phyloP scores from a whole-genome alignment of 37 sponge, comb jelly and placozoan genomes.

The Bolinopsis microptera region DNA sequence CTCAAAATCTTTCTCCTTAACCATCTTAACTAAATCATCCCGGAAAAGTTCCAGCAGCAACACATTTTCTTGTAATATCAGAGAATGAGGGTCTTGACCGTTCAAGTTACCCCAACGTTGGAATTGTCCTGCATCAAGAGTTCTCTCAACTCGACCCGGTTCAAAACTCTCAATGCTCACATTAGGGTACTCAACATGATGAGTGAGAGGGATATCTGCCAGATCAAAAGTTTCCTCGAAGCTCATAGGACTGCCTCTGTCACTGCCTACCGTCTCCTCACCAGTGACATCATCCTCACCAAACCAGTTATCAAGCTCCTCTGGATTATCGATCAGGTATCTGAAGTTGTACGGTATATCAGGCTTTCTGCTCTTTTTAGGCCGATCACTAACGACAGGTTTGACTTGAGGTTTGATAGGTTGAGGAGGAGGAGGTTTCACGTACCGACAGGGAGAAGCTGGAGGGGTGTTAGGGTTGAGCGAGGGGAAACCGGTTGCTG shows the following conservation, averaged over 20 bases:
- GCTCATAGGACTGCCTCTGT: not conserved
- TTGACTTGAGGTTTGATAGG: not conserved
- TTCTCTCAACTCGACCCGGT: not conserved
- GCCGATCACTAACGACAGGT: not conserved
- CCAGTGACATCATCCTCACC: not conserved
- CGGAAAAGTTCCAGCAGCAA: not conserved
- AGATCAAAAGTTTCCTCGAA: not conserved
- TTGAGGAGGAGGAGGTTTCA: not conserved
- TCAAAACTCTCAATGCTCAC: not conserved
- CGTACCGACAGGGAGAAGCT: not conserved
- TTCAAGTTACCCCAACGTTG: not conserved
- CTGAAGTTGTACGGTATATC: not conserved
- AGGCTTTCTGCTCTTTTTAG: not conserved
- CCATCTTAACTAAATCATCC: not conserved
- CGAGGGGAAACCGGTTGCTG: not conserved
- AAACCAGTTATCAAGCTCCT: not conserved
- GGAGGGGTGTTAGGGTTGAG: not conserved
- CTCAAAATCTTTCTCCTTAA: not conserved
- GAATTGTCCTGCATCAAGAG: not conserved
- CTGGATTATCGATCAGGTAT: not conserved
- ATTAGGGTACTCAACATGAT: not conserved
- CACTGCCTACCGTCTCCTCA: not conserved
- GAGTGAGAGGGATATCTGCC: not conserved
- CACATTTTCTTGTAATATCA: not conserved
- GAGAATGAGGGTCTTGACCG: no score